Evolutionary conservation across 1,140 invertebrate species (phyloP), one percentile per base, ranked within the genome.

Genomic region (Nephila pilipes): DNA sequence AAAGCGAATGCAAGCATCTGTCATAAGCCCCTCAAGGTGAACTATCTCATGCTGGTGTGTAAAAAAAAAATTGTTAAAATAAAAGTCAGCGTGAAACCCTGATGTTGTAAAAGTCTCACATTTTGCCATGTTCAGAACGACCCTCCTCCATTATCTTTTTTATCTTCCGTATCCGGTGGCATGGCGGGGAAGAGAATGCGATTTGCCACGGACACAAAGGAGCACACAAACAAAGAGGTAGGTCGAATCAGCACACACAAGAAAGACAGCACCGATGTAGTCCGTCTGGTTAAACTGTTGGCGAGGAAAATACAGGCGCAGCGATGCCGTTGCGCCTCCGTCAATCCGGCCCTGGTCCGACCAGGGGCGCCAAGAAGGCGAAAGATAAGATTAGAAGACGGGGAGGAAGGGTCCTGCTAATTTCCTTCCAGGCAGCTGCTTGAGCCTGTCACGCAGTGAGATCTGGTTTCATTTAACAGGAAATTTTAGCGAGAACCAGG

Each of bases 381-480:
- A 89, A 89, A n/a, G n/a, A n/a, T n/a, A 93, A 93, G 92, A 93
- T 88, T 88, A 79, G 83, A 93, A 85, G 65, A 83, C 57, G 81
- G 46, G 81, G 81, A 57, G 32, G 63, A 57, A 58, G 89, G 57
- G 54, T 69, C 81, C 55, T 81, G 54, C 87, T 90, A 81, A 81
- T 90, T 83, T 83, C 89, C 75, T 83, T 88, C 65, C 89, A 83
- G 87, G n/a, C n/a, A 20, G 75, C 83, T 54, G 90, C 75, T 87
- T 63, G 63, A 65, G 89, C 89, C 88, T 92, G 89, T n/a, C 93
- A 94, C 36, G 89, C 93, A 92, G 36, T 90, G 93, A 89, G 46
- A 91, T 94, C 93, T 65, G 90, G 93, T 94, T 94, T 94, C 93
- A 94, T 94, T 94, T 92, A 87, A 91, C 89, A 88, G 83, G 89